Conservation (phyloP, 2,113 vertebrate genomes). For the Toxotes chatareus region DNA sequence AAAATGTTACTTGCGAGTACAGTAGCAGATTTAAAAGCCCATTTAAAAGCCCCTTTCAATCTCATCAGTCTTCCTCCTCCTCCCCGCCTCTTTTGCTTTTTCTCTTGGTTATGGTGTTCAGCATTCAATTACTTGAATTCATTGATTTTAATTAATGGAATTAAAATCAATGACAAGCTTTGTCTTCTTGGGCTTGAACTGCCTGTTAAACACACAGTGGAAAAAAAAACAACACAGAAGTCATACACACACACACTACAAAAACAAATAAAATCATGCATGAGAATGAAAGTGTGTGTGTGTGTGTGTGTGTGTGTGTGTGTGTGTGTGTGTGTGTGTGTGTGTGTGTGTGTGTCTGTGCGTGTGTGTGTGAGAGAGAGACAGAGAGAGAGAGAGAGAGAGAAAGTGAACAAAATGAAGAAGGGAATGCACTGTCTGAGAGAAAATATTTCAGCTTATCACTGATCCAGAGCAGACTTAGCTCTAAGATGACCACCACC, state of each 20-base stretch:
- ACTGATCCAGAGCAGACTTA: no score
- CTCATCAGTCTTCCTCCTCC: conserved; percentile 14
- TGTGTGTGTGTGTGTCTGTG: no score
- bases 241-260: background rate
- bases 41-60: conserved; percentile 52
- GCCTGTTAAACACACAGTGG: conserved; percentile 54
- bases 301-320: no score
- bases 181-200: conserved; percentile 72
- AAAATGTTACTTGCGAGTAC: background rate
- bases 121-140: conserved; percentile 15
- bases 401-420: no score
- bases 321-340: no score
- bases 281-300: background rate
- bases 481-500: no score
- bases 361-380: no score
- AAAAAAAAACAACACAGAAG: background rate
- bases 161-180: conserved; percentile 78
- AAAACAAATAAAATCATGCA: background rate
- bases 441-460: no score
- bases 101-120: conserved; percentile 39
- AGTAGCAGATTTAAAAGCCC: background rate
- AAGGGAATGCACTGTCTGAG: no score
- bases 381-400: no score
- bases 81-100: conserved; percentile 68
- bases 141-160: conserved; percentile 65